These are phyloP conservation scores for Theristicus caerulescens DNA, from an alignment of 2,113 vertebrate genomes.

Conservation along the genomic window DNA sequence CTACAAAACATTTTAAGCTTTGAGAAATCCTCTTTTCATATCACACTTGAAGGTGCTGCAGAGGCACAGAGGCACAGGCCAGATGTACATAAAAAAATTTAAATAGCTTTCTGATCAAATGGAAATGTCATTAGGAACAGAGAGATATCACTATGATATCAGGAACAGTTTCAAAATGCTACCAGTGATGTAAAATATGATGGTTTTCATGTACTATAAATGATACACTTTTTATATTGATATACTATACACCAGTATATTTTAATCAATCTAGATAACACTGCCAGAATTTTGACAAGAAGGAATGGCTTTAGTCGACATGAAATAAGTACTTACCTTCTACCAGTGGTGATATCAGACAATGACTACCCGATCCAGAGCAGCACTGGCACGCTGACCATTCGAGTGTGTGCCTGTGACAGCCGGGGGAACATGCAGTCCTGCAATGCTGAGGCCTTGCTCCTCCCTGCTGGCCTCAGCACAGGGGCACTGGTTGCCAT, in stretches of 20 bases:
- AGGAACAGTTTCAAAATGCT: neutral
- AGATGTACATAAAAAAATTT: neutral
- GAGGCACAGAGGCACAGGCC: neutral
- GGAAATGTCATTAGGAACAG: neutral
- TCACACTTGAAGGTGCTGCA: neutral
- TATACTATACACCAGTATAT: neutral
- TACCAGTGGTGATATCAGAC: conserved; percentile 95
- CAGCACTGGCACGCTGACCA: conserved; percentile 79
- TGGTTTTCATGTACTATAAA: neutral
- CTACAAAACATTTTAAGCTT: conserved; percentile 14
- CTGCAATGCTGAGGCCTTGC: conserved; percentile 74
- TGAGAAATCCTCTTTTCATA: conserved; percentile 32
- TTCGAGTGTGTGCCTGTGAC: conserved; percentile 78
- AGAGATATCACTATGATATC: neutral
- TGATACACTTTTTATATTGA: rapidly evolving
- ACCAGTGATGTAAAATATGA: neutral
- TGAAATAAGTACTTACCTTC: conserved; percentile 88
- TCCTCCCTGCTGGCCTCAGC: conserved; percentile 78
- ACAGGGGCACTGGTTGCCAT: conserved; percentile 79
- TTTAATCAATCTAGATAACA: conserved; percentile 86
- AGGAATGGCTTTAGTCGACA: conserved; percentile 90
- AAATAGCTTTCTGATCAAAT: conserved; percentile 1
- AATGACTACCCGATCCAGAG: conserved; percentile 94
- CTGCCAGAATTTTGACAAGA: conserved; percentile 92
- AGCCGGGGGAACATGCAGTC: conserved; percentile 77